Evolutionary conservation across 2,113 vertebrate genomes (phyloP).

Genomic region (Pardalotus punctatus): DNA sequence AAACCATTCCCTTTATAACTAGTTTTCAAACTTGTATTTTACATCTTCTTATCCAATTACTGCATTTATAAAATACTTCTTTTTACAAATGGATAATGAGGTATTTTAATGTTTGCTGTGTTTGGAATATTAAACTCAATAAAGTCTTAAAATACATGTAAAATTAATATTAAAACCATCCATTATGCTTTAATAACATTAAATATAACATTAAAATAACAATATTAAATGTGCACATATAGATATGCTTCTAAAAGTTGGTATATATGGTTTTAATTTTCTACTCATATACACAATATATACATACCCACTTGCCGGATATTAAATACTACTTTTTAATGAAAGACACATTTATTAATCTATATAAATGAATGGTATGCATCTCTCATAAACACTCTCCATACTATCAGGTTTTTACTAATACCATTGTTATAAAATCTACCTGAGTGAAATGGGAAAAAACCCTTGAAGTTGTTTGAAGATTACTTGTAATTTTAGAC

Average conservation of each 20-base stretch:
- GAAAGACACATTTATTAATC: not conserved
- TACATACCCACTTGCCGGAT: not conserved
- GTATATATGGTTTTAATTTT: conserved; percentile 50
- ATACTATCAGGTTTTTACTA: not conserved
- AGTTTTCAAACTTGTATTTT: not conserved
- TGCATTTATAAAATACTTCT: not conserved
- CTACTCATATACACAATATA: not conserved
- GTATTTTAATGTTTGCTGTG: not conserved
- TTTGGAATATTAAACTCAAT: not conserved
- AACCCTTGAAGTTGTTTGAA: not conserved
- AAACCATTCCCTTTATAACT: not conserved
- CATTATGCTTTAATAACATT: conserved; percentile 3
- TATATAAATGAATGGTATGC: not conserved
- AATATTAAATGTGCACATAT: not conserved
- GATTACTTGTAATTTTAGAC: not conserved
- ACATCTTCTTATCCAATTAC: not conserved
- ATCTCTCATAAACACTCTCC: not conserved
- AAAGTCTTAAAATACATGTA: not conserved
- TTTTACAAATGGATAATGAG: conserved; percentile 20
- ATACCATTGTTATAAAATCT: not conserved
- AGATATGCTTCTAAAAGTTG: not conserved
- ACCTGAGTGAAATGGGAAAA: not conserved
- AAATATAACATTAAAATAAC: not conserved
- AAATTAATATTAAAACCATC: conserved; percentile 20
- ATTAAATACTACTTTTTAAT: not conserved